Evolutionary conservation across 2,797 vertebrate genomes (phyloP).

Genomic region (Anniella stebbinsi): DNA sequence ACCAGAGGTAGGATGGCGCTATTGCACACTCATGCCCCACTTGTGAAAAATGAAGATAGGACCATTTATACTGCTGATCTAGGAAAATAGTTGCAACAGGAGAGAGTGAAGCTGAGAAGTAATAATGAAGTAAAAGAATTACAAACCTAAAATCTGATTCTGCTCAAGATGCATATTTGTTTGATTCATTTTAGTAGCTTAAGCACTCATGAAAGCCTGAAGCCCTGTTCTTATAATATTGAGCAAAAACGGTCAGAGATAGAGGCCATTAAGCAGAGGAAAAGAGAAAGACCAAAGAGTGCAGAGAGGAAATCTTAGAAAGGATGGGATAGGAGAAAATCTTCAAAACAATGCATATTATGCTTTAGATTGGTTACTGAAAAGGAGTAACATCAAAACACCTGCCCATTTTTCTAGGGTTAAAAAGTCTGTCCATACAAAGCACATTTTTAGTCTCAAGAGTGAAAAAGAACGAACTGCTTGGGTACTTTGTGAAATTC

Average conservation of each 20-base stretch:
- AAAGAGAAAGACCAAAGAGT: not conserved
- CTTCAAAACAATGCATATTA: slow-evolving; percentile 17
- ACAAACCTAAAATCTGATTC: slow-evolving; percentile 10
- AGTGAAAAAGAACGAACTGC: slow-evolving; percentile 55
- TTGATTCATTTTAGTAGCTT: not conserved
- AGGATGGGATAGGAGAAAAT: slow-evolving; percentile 14
- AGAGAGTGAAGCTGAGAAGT: not conserved
- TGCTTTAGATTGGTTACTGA: slow-evolving; percentile 38
- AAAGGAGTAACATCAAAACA: slow-evolving; percentile 52
- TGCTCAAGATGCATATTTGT: not conserved
- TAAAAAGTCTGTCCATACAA: slow-evolving; percentile 58
- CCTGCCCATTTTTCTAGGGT: slow-evolving; percentile 17
- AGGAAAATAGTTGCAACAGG: not conserved
- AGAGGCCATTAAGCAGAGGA: not conserved
- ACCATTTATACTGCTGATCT: not conserved
- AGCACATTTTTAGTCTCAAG: slow-evolving; percentile 55
- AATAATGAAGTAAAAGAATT: not conserved
- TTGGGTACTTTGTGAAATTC: slow-evolving; percentile 63
- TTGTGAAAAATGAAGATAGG: not conserved
- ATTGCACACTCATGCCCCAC: too few species aligned
- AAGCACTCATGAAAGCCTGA: not conserved
- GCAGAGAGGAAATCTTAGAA: not conserved
- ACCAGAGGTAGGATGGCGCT: too few species aligned
- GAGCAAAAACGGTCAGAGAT: not conserved
- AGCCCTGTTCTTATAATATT: not conserved